Conservation (phyloP, 1,140 invertebrate species). For the Brachionus calyciflorus region DNA sequence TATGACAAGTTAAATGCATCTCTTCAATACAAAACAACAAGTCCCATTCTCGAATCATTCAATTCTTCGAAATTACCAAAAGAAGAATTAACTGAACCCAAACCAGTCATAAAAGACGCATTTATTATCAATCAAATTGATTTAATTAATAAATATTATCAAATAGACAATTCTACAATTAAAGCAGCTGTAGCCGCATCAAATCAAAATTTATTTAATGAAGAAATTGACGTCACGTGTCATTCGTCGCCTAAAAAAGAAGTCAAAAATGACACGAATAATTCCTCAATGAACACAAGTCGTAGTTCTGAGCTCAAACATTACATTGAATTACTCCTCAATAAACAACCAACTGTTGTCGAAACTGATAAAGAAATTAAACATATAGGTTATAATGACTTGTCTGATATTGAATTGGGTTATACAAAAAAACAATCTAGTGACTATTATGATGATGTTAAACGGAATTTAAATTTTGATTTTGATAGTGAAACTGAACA, state of each 20-base stretch:
- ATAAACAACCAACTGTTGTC: neutral
- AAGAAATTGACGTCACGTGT: neutral
- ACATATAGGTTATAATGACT: slow-evolving; percentile 1
- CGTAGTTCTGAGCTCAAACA: slow-evolving; percentile 13
- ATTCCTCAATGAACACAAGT: slow-evolving; percentile 14
- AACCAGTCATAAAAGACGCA: slow-evolving; percentile 20
- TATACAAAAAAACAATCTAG: neutral
- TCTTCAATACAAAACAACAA: neutral
- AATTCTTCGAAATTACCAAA: neutral
- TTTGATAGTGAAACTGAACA: neutral
- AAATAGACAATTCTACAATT: slow-evolving; percentile 19
- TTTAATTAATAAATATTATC: slow-evolving; percentile 42
- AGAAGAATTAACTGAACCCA: neutral
- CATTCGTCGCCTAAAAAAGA: slow-evolving; percentile 6
- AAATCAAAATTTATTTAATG: neutral
- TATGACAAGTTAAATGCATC: slow-evolving; percentile 1
- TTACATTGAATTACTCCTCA: slow-evolving; percentile 24
- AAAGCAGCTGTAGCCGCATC: slow-evolving; percentile 2
- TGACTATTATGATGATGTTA: slow-evolving; percentile 45
- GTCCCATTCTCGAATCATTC: neutral
- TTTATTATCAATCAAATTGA: slow-evolving; percentile 45
- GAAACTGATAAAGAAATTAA: neutral
- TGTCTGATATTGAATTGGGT: slow-evolving; percentile 31
- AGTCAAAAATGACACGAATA: neutral
- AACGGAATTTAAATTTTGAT: slow-evolving; percentile 43